phyloP scores from a whole-genome alignment of 1,140 invertebrate species.

The Caenorhabditis tropicalis region DNA sequence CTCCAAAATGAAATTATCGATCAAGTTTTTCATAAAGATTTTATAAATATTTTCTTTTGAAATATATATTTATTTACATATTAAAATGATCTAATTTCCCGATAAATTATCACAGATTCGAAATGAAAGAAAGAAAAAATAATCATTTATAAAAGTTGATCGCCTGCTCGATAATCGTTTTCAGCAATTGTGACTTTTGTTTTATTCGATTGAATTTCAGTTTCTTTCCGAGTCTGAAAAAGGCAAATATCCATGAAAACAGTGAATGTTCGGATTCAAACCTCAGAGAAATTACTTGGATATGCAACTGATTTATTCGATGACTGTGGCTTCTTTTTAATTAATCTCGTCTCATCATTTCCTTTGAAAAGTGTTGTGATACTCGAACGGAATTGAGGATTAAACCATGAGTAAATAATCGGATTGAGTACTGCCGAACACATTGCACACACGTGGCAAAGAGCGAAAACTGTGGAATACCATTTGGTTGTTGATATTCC shows the following conservation, averaged over 20 bases:
- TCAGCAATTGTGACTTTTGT: constrained; percentile 23
- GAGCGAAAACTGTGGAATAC: constrained; percentile 72
- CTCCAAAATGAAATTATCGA: no score
- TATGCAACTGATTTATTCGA: constrained; percentile 17
- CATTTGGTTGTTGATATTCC: constrained; percentile 24
- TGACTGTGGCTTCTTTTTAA: constrained; percentile 21
- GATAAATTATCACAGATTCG: background rate
- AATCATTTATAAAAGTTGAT: background rate
- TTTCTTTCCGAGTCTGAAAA: background rate
- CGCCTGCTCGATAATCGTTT: constrained; percentile 24
- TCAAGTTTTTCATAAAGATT: no score
- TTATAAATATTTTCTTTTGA: no score
- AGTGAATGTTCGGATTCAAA: background rate
- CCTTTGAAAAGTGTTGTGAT: constrained; percentile 55
- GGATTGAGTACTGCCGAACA: constrained; percentile 75
- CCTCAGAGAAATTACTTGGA: background rate
- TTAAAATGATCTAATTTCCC: background rate
- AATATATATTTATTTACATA: no score
- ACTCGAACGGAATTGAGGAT: constrained; percentile 67
- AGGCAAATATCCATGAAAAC: no score
- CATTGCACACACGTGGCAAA: constrained; percentile 76
- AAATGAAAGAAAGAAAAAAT: background rate
- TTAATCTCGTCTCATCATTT: background rate
- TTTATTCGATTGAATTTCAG: background rate
- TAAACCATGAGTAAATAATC: constrained; percentile 76